These are phyloP conservation scores for Eublepharis macularius DNA, from an alignment of 2,113 vertebrate genomes.

Conservation along the genomic window DNA sequence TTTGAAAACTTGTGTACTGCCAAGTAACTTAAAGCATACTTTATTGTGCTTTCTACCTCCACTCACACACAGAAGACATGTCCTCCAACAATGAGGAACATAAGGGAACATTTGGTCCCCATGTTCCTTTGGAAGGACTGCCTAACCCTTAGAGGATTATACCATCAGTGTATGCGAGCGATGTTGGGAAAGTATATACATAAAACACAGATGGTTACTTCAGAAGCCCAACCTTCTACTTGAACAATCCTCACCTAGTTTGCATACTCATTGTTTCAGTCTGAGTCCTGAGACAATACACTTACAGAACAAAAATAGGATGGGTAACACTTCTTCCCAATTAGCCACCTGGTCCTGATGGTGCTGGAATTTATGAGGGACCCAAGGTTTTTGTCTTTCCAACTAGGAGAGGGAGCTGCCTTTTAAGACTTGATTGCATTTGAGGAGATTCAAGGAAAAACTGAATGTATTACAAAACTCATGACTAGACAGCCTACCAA, in stretches of 20 bases:
- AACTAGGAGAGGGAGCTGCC: neutral
- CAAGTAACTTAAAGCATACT: neutral
- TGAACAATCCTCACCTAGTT: neutral
- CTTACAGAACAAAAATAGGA: too few relatives aligned
- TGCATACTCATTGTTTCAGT: neutral
- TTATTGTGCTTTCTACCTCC: neutral
- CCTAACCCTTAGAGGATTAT: too few relatives aligned
- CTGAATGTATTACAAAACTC: neutral
- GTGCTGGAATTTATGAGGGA: neutral
- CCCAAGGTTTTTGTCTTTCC: neutral
- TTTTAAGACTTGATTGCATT: neutral
- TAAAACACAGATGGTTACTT: neutral
- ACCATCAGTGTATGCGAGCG: too few relatives aligned
- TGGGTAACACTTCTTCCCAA: neutral
- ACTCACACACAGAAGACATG: neutral
- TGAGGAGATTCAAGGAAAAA: neutral
- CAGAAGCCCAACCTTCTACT: neutral
- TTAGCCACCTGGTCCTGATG: neutral
- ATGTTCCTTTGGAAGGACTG: too few relatives aligned
- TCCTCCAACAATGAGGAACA: neutral
- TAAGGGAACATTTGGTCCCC: too few relatives aligned
- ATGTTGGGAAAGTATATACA: too few relatives aligned
- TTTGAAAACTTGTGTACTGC: too few relatives aligned
- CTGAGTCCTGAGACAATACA: neutral
- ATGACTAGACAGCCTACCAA: neutral